Base-by-base conservation (phyloP, 2,113 vertebrate species). In the Hemiscyllium ocellatum region DNA sequence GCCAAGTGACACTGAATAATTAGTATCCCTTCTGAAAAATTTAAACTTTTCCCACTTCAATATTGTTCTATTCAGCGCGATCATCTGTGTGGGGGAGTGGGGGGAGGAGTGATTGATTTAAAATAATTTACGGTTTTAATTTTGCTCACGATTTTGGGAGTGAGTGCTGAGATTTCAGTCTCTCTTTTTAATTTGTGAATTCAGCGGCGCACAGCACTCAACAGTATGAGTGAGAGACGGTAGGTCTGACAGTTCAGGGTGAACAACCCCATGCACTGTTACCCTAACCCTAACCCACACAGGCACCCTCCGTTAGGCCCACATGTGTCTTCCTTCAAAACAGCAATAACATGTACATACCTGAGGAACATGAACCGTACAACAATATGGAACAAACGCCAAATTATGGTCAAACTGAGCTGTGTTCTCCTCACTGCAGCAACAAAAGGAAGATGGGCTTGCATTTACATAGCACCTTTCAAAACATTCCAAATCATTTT, bases 101-200 rank as follows among this genome's bases (percentile, higher is more conserved):
- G 42, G 42, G 42, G 42, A 47, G 42, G 42, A 1, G 8, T 10
- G 29, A 47, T 47, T 12, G n/a, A 37, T 80, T 47, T 7, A 22
- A 83, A 42, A 83, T 83, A 83, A 83, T 83, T 83, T 83, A 83
- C 80, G 17, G 37, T 83, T 83, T 83, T 83, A 83, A 83, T 83
- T 83, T 83, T 83, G 42, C 80, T 83, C 80, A 47, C 37, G 37
- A 83, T 83, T 83, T 83, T 42, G n/a, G 42, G 20, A 17, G 20
- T 6, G 80, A 47, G 80, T 7, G 80, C 37, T 47, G 80, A 83
- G 80, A 20, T 47, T 83, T 83, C 80, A 47, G 37, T 6, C 42
- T 83, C 56, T 10, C 19, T 22, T 83, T 83, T 42, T 42, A 37
- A 83, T 47, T 42, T 22, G 17, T 47, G 42, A 42, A n/a, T 47